Evolutionary conservation across 2,888 invertebrate genomes (phyloP).

Genomic region (Craniophora ligustri): DNA sequence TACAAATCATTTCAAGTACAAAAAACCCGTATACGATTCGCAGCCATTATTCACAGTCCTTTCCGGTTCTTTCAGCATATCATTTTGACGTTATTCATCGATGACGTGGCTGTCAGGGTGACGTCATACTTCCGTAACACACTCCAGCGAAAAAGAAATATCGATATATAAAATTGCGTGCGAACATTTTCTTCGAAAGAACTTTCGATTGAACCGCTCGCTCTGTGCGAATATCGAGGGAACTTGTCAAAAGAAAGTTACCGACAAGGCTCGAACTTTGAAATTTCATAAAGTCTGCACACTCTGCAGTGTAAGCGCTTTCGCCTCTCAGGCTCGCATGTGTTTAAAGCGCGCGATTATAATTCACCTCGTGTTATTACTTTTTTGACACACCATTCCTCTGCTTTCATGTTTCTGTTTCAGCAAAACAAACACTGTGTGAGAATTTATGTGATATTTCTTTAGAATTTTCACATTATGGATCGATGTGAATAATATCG

Average conservation of each 20-base stretch:
- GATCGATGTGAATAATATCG: constrained; percentile 28
- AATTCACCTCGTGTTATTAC: constrained; percentile 42
- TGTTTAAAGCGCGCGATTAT: constrained; percentile 45
- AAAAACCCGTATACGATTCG: constrained; percentile 1
- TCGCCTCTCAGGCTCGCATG: constrained; percentile 45
- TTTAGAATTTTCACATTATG: constrained; percentile 38
- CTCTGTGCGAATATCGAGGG: constrained; percentile 56
- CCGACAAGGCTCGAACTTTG: constrained; percentile 62
- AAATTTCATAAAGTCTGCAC: constrained; percentile 62
- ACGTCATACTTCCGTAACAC: constrained; percentile 31
- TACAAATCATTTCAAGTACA: too few relatives aligned
- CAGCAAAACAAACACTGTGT: constrained; percentile 37
- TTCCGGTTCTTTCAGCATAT: constrained; percentile 22
- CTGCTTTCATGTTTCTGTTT: constrained; percentile 42
- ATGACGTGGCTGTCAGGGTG: constrained; percentile 30
- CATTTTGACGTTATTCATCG: constrained; percentile 36
- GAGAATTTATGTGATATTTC: constrained; percentile 50
- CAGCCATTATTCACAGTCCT: constrained; percentile 23
- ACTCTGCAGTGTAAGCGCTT: constrained; percentile 58
- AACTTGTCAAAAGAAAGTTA: constrained; percentile 71
- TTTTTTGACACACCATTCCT: constrained; percentile 43
- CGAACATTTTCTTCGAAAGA: constrained; percentile 33
- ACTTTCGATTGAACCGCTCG: constrained; percentile 59
- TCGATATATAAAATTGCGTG: constrained; percentile 34
- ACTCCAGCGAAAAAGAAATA: constrained; percentile 20